Conservation (phyloP, 2,797 vertebrate genomes). For the Ctenopoma kingsleyae region DNA sequence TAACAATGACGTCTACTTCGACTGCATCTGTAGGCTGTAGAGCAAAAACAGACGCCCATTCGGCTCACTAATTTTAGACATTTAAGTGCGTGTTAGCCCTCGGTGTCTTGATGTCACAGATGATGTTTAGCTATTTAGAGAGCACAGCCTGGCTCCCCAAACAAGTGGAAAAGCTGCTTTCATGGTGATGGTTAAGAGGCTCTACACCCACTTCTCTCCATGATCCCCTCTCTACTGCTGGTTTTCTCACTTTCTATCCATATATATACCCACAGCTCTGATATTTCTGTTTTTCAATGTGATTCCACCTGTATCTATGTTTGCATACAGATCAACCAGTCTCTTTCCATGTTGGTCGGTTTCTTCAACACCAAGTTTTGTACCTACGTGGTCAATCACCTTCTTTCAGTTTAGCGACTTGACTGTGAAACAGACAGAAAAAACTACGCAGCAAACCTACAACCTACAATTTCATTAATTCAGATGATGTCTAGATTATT, state of each 20-base stretch:
- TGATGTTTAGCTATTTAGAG: conserved; percentile 64
- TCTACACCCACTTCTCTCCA: conserved; percentile 58
- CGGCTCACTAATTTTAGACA: conserved; percentile 44
- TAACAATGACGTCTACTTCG: background rate
- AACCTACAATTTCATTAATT: background rate
- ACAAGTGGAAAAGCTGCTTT: conserved; percentile 66
- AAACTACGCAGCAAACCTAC: background rate
- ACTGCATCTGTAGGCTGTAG: conserved; percentile 19
- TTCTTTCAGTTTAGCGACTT: background rate
- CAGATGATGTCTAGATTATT: background rate
- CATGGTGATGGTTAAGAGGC: conserved; percentile 63
- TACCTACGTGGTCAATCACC: background rate
- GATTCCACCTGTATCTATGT: conserved; percentile 7
- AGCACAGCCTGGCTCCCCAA: conserved; percentile 34
- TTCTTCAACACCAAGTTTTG: background rate
- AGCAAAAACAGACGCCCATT: conserved; percentile 23
- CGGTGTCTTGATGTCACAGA: conserved; percentile 55
- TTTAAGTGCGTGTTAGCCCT: conserved; percentile 40
- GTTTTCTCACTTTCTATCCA: conserved; percentile 13
- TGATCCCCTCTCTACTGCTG: conserved; percentile 22
- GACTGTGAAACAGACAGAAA: background rate
- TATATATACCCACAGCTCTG: conserved; percentile 3
- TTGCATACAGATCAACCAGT: background rate
- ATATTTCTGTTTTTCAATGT: background rate
- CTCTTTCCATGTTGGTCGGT: background rate